phyloP scores from a whole-genome alignment of 2,888 invertebrate species.

The Acleris holmiana region DNA sequence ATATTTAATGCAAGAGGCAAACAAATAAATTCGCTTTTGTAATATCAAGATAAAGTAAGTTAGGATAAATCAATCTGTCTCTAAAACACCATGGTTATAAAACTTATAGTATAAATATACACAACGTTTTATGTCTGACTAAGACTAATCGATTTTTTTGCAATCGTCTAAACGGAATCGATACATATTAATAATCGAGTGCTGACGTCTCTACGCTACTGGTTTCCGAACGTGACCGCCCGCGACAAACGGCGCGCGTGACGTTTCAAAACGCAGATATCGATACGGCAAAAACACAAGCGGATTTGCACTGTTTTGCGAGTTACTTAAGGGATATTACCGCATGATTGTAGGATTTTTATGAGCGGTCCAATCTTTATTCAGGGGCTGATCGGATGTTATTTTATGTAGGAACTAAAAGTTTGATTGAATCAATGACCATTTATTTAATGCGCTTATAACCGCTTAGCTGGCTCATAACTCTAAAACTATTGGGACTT shows the following conservation, averaged over 20 bases:
- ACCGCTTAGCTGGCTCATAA: too few species aligned
- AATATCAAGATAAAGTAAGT: too few species aligned
- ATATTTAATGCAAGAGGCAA: too few species aligned
- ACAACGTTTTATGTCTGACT: too few species aligned
- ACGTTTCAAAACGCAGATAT: conserved; percentile 70
- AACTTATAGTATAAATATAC: too few species aligned
- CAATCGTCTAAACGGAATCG: conserved; percentile 40
- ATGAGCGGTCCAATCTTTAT: conserved; percentile 23
- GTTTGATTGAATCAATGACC: background rate
- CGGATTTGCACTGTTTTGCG: conserved; percentile 8
- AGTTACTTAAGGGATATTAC: background rate
- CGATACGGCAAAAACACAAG: conserved; percentile 49
- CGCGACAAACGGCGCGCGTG: conserved; percentile 79
- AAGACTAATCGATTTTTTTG: too few species aligned
- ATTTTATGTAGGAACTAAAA: background rate
- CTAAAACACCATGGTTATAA: too few species aligned
- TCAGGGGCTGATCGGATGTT: conserved; percentile 16
- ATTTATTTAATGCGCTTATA: background rate
- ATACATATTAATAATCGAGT: conserved; percentile 50
- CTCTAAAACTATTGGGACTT: too few species aligned
- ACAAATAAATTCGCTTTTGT: too few species aligned
- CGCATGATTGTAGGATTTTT: conserved; percentile 16
- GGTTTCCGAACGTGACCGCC: conserved; percentile 74
- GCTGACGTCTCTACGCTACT: conserved; percentile 64
- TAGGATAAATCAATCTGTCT: too few species aligned